A percentile compares a stretch with the other conserved stretches of the same genome.
Evolutionary conservation across 2,888 invertebrate genomes (phyloP).

Genomic region (Thumatha senex): DNA sequence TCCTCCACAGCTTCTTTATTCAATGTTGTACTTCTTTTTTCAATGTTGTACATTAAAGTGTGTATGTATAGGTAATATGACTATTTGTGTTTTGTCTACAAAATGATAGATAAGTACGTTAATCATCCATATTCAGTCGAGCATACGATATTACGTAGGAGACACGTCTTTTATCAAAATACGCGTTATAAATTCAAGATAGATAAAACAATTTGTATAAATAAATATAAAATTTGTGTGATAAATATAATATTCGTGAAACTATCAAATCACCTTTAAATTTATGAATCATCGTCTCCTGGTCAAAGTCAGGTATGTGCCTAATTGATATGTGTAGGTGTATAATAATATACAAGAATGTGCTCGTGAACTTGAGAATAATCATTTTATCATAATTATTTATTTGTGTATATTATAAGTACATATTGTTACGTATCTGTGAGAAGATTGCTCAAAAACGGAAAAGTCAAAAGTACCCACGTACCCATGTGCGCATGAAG

Average conservation of each 20-base stretch:
- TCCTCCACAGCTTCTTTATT: neutral
- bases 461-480: too few relatives aligned
- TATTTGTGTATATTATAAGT: too few relatives aligned
- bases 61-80: neutral
- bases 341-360: neutral
- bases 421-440: too few relatives aligned
- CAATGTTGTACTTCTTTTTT: neutral
- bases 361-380: too few relatives aligned
- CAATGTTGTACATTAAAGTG: neutral
- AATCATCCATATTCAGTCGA: constrained; percentile 25
- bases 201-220: neutral
- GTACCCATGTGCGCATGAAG: too few relatives aligned
- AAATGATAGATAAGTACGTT: constrained; percentile 9
- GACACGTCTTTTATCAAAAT: constrained; percentile 29
- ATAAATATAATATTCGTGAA: too few relatives aligned
- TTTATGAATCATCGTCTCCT: neutral
- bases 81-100: constrained; percentile 3
- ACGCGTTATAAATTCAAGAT: neutral
- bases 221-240: too few relatives aligned
- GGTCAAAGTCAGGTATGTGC: constrained; percentile 13
- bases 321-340: neutral
- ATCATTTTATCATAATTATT: neutral
- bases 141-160: constrained; percentile 21
- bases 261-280: too few relatives aligned
- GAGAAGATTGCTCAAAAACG: too few relatives aligned